Percentiles rank a stretch among this genome's conserved stretches.
Evolutionary conservation across 2,888 invertebrate genomes (phyloP).

Genomic region (Agrotis exclamationis): DNA sequence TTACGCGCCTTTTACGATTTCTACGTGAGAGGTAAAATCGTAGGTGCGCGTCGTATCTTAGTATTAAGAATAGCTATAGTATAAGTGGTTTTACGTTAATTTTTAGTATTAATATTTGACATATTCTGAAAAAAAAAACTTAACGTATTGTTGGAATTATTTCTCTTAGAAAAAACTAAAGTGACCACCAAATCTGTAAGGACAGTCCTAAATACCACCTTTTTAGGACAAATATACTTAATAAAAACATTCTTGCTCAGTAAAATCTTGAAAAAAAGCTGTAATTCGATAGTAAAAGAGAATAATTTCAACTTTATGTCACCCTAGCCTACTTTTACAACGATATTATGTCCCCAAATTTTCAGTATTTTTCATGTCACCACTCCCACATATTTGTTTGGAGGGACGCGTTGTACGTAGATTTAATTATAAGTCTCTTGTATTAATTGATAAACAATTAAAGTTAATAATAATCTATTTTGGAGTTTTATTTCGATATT

Average conservation of each 20-base stretch:
- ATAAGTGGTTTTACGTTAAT: slow-evolving; percentile 67
- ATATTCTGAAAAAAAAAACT: slow-evolving; percentile 48
- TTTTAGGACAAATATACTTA: not conserved
- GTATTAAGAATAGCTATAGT: slow-evolving; percentile 57
- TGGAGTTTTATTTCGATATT: slow-evolving; percentile 42
- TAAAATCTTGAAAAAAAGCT: not conserved
- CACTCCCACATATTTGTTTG: slow-evolving; percentile 65
- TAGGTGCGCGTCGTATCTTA: slow-evolving; percentile 41
- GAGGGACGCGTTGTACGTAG: slow-evolving; percentile 58
- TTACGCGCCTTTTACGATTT: slow-evolving; percentile 27
- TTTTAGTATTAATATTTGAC: slow-evolving; percentile 61
- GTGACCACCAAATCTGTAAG: not conserved
- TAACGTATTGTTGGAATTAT: slow-evolving; percentile 38
- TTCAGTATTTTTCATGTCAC: slow-evolving; percentile 70
- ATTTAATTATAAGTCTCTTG: slow-evolving; percentile 60
- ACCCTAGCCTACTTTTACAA: slow-evolving; percentile 40
- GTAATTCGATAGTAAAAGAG: slow-evolving; percentile 14
- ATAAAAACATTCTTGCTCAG: not conserved
- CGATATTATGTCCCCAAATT: slow-evolving; percentile 29
- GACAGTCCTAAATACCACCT: not conserved
- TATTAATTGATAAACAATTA: slow-evolving; percentile 68
- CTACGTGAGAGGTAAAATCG: slow-evolving; percentile 47
- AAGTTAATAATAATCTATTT: slow-evolving; percentile 68
- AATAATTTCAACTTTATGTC: slow-evolving; percentile 46
- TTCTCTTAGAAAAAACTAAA: slow-evolving; percentile 20